These are phyloP conservation scores for Stichodactyla mertensii DNA, from an alignment of 64 coral and sea anemone species.

Conservation along the genomic window DNA sequence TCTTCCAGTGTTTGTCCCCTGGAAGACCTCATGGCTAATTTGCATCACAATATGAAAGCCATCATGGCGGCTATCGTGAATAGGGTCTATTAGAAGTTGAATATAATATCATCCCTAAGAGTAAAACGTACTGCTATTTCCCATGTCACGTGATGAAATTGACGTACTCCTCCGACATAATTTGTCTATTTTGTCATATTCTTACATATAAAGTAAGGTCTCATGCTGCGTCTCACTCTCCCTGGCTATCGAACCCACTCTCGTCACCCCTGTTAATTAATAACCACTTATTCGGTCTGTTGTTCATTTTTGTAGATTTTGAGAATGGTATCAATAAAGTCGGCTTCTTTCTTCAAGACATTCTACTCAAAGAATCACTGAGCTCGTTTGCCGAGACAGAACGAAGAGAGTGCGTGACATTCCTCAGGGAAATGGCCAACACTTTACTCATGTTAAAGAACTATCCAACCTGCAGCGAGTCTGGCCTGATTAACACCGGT, in stretches of 20 bases:
- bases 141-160: no score
- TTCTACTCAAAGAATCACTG: constrained; percentile 53
- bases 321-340: constrained; percentile 51
- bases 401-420: constrained; percentile 58
- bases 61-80: no score
- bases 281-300: background rate
- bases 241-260: background rate
- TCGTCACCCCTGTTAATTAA: background rate
- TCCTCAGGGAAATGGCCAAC: constrained; percentile 48
- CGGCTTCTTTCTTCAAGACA: constrained; percentile 66
- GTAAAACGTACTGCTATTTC: no score
- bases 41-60: no score
- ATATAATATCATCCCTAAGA: no score
- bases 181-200: no score
- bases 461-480: constrained; percentile 13
- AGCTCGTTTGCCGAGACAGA: constrained; percentile 56
- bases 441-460: constrained; percentile 43
- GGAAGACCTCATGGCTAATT: no score
- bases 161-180: no score
- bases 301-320: constrained; percentile 48
- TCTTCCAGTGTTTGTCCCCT: no score
- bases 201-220: no score
- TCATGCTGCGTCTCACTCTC: no score
- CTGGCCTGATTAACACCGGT: constrained; percentile 50
- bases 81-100: no score